Evolutionary conservation across 2,797 vertebrate genomes (phyloP).

Genomic region (Phylloscopus collybita): DNA sequence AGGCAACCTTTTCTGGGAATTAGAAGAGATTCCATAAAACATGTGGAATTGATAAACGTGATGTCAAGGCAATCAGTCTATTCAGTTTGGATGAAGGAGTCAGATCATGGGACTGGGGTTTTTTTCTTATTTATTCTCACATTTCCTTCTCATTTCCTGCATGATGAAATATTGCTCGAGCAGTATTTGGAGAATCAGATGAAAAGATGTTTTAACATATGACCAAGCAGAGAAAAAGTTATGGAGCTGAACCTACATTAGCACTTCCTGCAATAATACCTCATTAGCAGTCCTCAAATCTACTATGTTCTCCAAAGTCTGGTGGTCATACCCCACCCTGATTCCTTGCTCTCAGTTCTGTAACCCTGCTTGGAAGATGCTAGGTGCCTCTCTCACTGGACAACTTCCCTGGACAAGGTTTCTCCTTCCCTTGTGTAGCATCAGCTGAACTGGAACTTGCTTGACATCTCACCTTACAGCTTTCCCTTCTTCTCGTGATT

Average conservation of each 20-base stretch:
- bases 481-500: neutral
- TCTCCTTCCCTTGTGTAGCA: neutral
- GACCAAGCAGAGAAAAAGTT: neutral
- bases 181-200: neutral
- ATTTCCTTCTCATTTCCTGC: neutral
- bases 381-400: neutral
- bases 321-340: neutral
- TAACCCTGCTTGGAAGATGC: neutral
- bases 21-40: neutral
- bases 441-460: neutral
- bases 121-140: conserved; percentile 21
- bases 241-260: neutral
- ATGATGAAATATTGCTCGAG: neutral
- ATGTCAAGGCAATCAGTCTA: conserved; percentile 23
- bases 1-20: conserved; percentile 16
- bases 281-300: neutral
- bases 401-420: neutral
- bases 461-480: conserved; percentile 24
- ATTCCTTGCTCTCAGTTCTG: neutral
- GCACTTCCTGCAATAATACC: neutral
- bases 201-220: neutral
- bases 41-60: conserved; percentile 23
- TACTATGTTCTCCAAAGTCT: neutral
- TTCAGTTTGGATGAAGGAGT: conserved; percentile 2
- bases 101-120: neutral